Evolutionary conservation across 2,113 vertebrate species (phyloP).

Genomic region (Psephotus haematonotus): DNA sequence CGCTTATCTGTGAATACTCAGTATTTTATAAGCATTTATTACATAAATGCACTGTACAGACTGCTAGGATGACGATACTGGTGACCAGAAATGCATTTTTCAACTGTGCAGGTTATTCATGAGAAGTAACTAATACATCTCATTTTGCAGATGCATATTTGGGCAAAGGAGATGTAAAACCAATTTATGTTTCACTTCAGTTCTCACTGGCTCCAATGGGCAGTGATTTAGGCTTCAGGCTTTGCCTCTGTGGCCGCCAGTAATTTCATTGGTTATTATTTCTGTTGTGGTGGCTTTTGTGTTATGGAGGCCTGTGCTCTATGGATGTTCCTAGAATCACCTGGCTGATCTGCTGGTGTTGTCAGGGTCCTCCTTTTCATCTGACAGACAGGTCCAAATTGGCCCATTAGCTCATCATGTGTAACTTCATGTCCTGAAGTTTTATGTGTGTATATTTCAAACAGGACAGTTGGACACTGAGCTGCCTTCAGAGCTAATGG

Average conservation of each 20-base stretch:
- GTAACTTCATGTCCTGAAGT: not conserved
- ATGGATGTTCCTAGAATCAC: not conserved
- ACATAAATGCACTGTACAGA: conserved; percentile 21
- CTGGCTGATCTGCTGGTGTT: not conserved
- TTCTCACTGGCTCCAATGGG: not conserved
- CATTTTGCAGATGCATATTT: not conserved
- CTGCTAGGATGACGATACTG: conserved; percentile 16
- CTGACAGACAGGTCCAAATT: not conserved
- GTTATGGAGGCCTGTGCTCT: not conserved
- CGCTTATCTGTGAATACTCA: not conserved
- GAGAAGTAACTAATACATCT: not conserved
- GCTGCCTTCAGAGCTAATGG: not conserved
- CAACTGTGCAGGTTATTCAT: not conserved
- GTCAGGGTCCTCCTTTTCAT: not conserved
- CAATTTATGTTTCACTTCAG: not conserved
- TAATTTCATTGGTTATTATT: not conserved
- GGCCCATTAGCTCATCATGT: not conserved
- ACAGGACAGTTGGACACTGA: not conserved
- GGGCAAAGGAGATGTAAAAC: not conserved
- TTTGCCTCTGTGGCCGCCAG: not conserved
- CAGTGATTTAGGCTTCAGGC: not conserved
- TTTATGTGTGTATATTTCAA: not conserved
- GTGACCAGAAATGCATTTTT: conserved; percentile 28
- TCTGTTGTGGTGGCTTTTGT: not conserved
- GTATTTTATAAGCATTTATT: not conserved